Base-by-base conservation (phyloP, 1,140 invertebrate species). In the Zophobas morio region DNA sequence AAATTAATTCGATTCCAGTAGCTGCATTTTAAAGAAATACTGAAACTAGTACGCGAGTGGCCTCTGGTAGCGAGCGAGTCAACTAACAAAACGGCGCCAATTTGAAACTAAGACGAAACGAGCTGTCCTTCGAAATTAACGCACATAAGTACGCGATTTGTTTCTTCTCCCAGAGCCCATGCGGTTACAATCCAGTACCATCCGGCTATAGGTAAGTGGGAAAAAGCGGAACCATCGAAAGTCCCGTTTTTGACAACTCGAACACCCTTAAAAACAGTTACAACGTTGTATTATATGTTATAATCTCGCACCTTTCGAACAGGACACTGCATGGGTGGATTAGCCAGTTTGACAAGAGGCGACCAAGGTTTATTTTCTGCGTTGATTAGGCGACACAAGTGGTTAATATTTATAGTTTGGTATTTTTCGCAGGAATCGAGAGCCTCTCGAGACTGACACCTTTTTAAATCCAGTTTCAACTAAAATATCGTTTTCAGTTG, bases 391-490 rank as follows among this genome's bases (percentile, higher is more conserved):
- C 36, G 2, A 37, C 71, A 73, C 0, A 73, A 54, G 37, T 54
- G 71, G 5, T 37, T 53, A 1, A 73, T 36, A 36, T 33, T 6
- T 1, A 73, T 33, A 3, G 49, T 73, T 56, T 73, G 71, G 37
- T 73, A 73, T 2, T 73, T 56, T 40, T 73, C 71, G 32, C 71
- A 73, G 1, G 71, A 56, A 73, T 73, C 71, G 1, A 73, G 34
- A 3, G 71, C 49, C 20, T 73, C 71, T 6, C 71, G 42, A 6
- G 47, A 53, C 5, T 42, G 20, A n/a, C 71, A 73, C 32, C 71
- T 33, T 20, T 51, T 72, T 0, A 72, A 6, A 5, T 35, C 51
- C 51, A 72, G 34, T 49, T 72, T 40, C 33, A 66, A 1, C 60
- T 66, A 42, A 66, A 66, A 66, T 36, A 35, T 0, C 1, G 35